Evolutionary conservation across 2,113 vertebrate species (phyloP).

Genomic region (Bettongia penicillata): DNA sequence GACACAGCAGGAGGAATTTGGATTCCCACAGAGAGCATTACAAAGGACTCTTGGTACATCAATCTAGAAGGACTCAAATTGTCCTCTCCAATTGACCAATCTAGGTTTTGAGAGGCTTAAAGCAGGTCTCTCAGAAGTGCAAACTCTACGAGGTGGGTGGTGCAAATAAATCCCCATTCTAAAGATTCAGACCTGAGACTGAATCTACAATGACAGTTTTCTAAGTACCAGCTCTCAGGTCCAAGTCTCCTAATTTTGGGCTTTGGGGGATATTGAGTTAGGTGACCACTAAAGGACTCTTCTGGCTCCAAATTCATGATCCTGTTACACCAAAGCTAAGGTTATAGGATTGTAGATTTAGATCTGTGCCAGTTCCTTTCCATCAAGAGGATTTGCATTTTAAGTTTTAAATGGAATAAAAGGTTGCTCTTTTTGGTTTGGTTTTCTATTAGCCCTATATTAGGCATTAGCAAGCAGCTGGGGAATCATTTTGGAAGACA

Average conservation of each 20-base stretch:
- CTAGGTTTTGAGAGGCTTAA: too few species aligned
- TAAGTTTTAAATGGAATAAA: background rate
- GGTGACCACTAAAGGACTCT: background rate
- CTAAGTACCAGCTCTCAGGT: background rate
- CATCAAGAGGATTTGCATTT: background rate
- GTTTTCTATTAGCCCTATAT: background rate
- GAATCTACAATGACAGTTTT: background rate
- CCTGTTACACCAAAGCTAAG: background rate
- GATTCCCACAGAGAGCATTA: too few species aligned
- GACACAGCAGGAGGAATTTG: too few species aligned
- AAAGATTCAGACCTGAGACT: background rate
- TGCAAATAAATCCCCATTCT: background rate
- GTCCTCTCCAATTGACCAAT: too few species aligned
- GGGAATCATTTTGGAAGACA: background rate
- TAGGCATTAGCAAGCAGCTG: background rate
- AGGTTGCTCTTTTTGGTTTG: background rate
- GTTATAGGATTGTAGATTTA: background rate
- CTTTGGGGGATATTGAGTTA: background rate
- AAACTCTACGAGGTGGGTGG: background rate
- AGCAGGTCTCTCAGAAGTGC: too few species aligned
- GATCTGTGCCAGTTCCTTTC: background rate
- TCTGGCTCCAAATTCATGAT: background rate
- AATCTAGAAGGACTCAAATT: too few species aligned
- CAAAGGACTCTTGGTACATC: too few species aligned
- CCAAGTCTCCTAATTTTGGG: background rate